Evolutionary conservation across 2,797 vertebrate genomes (phyloP).

Genomic region (Arrhamphus sclerolepis): DNA sequence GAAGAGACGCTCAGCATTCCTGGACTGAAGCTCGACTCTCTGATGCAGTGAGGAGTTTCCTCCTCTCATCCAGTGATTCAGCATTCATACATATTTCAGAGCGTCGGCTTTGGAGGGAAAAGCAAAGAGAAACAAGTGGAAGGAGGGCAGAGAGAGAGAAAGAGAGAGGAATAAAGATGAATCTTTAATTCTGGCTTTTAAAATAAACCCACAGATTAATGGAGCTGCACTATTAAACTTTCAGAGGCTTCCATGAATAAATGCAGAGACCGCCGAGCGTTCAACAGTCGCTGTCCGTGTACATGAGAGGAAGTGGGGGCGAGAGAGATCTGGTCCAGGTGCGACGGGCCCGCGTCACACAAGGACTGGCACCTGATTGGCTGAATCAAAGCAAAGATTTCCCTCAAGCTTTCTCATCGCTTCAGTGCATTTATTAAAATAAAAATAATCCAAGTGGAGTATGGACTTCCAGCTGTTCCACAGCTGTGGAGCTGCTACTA

Average conservation of each 20-base stretch:
- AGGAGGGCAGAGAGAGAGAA: not conserved
- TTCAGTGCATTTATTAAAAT: no score
- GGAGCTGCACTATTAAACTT: constrained; percentile 64
- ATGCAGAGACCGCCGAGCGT: constrained; percentile 23
- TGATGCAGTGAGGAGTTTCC: constrained; percentile 31
- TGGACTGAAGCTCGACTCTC: not conserved
- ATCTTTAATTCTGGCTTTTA: constrained; percentile 78
- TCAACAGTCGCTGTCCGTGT: constrained; percentile 8
- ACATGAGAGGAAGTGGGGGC: constrained; percentile 8
- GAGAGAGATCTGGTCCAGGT: constrained; percentile 12
- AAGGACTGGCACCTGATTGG: not conserved
- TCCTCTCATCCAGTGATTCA: constrained; percentile 70
- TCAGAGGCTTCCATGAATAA: constrained; percentile 54
- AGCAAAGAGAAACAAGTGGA: not conserved
- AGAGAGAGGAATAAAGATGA: constrained; percentile 35
- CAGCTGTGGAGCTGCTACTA: no score
- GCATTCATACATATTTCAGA: constrained; percentile 76
- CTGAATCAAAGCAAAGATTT: not conserved
- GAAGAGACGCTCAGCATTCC: not conserved
- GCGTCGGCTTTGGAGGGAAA: constrained; percentile 20
- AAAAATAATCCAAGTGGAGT: no score
- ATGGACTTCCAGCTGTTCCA: no score
- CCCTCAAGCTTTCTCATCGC: no score
- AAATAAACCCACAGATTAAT: constrained; percentile 66
- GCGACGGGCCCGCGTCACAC: no score